Evolutionary conservation across 2,888 invertebrate species (phyloP).

Genomic region (Magallana nippona): DNA sequence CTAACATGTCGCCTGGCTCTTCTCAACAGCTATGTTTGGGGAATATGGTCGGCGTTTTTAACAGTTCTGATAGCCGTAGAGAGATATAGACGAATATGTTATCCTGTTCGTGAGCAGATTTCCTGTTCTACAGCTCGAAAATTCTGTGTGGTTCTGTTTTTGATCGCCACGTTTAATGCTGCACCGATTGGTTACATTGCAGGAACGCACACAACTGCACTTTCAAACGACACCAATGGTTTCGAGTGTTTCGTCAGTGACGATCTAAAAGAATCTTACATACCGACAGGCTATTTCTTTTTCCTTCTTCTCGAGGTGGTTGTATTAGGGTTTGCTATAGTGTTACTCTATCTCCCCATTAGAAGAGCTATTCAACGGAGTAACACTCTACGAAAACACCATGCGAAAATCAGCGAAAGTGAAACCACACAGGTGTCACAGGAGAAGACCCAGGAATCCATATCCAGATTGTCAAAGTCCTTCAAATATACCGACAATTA

Average conservation of each 20-base stretch:
- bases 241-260: conserved; percentile 18
- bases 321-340: neutral
- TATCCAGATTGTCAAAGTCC: neutral
- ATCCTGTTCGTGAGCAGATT: conserved; percentile 2
- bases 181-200: neutral
- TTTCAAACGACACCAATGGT: neutral
- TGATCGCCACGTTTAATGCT: neutral
- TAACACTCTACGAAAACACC: neutral
- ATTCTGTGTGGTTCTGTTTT: neutral
- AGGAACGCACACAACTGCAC: conserved; percentile 5
- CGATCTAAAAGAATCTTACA: neutral
- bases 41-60: neutral
- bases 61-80: conserved; percentile 11
- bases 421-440: neutral
- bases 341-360: neutral
- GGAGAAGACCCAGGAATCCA: neutral
- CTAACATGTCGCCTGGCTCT: neutral
- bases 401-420: neutral
- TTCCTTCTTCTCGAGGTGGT: neutral
- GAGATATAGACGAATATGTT: conserved; percentile 2
- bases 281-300: neutral
- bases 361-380: neutral
- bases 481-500: neutral
- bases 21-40: neutral
- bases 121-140: conserved; percentile 11